Percentiles rank a stretch among this genome's conserved stretches.
These are phyloP conservation scores for Boloria euphrosyne DNA, from an alignment of 2,888 invertebrate species.

Conservation along the genomic window DNA sequence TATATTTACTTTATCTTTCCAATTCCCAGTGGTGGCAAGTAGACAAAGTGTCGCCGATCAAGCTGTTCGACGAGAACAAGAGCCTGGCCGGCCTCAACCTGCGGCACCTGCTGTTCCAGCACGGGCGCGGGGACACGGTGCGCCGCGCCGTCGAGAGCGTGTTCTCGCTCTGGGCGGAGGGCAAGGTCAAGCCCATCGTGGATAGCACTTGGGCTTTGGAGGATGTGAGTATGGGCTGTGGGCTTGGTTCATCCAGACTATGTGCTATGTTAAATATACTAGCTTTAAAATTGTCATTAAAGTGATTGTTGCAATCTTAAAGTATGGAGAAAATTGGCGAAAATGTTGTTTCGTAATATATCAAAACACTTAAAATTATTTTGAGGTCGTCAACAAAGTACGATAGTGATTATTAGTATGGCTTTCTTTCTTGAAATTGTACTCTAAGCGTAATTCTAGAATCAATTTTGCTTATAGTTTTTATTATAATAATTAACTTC, in stretches of 20 bases:
- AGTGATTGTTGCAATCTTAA: too few relatives aligned
- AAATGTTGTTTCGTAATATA: too few relatives aligned
- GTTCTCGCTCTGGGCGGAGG: slow-evolving; percentile 88
- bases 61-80: slow-evolving; percentile 94
- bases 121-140: slow-evolving; percentile 87
- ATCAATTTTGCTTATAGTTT: not conserved
- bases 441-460: too few relatives aligned
- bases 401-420: too few relatives aligned
- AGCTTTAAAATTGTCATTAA: too few relatives aligned
- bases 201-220: slow-evolving; percentile 95
- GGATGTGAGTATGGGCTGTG: slow-evolving; percentile 83
- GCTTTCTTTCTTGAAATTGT: too few relatives aligned
- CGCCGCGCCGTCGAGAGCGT: slow-evolving; percentile 87
- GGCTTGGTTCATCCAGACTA: too few relatives aligned
- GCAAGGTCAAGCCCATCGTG: slow-evolving; percentile 90
- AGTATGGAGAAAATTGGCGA: too few relatives aligned
- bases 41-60: slow-evolving; percentile 93
- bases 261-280: too few relatives aligned
- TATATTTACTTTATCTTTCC: too few relatives aligned
- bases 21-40: slow-evolving; percentile 93
- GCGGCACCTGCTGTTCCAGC: slow-evolving; percentile 91
- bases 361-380: too few relatives aligned
- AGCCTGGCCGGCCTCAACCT: slow-evolving; percentile 91
- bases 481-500: not conserved
- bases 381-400: too few relatives aligned